Base-by-base conservation (phyloP, 1,140 invertebrate genomes). In the Macrosteles quadrilineatus region DNA sequence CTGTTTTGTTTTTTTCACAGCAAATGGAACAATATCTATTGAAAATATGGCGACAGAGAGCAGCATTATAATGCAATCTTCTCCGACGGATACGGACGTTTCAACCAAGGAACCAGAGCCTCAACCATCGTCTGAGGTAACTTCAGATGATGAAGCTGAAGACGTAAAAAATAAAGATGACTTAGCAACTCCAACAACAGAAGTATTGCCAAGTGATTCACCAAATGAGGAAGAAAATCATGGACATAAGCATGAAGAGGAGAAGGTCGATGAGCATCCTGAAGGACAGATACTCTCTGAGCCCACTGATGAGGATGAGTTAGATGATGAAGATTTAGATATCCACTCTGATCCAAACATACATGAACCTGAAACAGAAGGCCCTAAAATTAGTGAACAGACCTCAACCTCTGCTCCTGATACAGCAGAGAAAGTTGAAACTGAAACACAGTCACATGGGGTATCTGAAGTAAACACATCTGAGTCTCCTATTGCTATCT, bases 141-240 rank as follows among this genome's bases (percentile, higher is more conserved):
- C 4, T 4, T 50, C 47, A 50, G 23, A 30, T 59, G 55, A 59
- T 21, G 25, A 59, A 59, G 23, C n/a, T 19, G 47, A 59, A 23
- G 23, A 59, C 6, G 25, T 27, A 29, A 25, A 59, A 29, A 6
- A 36, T 14, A 36, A 36, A 36, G 32, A 14, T 36, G 32, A 36
- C 4, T 4, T 6, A 36, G 14, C 14, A 36, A 14, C 14, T 36
- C 14, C 32, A 6, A 6, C 32, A 6, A 36, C 32, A 36, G 32
- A 36, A 36, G 32, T 36, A 14, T 36, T 14, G 14, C 32, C 32
- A 36, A 59, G 55, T 78, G 75, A 36, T 36, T 36, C 32, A 36
- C 17, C 65, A 79, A 77, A 78, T 27, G 75, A 77, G 67, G 77
- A 74, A 14, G 73, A 75, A 50, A 75, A 72, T 31, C 70, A 72